Percentiles rank a stretch among this genome's conserved stretches.
Conservation (phyloP, 2,113 vertebrate genomes). For the Pimephales promelas region DNA sequence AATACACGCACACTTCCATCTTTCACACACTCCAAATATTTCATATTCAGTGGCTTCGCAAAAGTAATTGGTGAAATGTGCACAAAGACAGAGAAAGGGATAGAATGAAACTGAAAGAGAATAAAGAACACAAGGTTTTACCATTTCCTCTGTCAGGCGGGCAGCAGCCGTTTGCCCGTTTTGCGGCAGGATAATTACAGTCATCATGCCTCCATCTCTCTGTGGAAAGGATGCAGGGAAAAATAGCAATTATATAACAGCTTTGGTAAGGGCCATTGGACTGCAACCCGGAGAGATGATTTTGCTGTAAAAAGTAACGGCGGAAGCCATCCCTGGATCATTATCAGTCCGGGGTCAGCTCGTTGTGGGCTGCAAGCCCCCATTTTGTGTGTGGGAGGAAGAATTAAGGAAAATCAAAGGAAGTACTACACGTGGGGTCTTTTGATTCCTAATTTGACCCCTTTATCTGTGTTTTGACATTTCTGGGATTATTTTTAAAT, state of each 20-base stretch:
- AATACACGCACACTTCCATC: background rate
- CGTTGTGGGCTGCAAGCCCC: background rate
- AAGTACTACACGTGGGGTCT: background rate
- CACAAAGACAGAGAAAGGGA: background rate
- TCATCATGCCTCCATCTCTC: conserved; percentile 55
- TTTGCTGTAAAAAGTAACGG: background rate
- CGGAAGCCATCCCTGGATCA: conserved; percentile 12
- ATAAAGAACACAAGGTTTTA: background rate
- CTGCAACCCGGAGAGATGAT: conserved; percentile 2
- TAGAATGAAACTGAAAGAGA: background rate
- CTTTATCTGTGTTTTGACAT: background rate
- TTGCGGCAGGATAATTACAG: conserved; percentile 59
- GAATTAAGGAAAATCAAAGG: background rate
- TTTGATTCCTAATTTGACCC: background rate
- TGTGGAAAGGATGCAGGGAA: conserved; percentile 30
- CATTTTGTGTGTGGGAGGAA: background rate
- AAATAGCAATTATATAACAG: conserved; percentile 56
- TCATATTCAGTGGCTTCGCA: background rate
- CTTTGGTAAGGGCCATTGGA: conserved; percentile 29
- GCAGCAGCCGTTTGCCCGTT: conserved; percentile 18
- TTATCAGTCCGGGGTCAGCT: conserved; percentile 41
- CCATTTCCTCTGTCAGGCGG: background rate
- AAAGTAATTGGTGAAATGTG: background rate
- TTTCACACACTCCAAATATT: background rate
- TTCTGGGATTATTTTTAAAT: background rate